Evolutionary conservation across 2,888 invertebrate genomes (phyloP).

Genomic region (Poecilobothrus nobilitatus): DNA sequence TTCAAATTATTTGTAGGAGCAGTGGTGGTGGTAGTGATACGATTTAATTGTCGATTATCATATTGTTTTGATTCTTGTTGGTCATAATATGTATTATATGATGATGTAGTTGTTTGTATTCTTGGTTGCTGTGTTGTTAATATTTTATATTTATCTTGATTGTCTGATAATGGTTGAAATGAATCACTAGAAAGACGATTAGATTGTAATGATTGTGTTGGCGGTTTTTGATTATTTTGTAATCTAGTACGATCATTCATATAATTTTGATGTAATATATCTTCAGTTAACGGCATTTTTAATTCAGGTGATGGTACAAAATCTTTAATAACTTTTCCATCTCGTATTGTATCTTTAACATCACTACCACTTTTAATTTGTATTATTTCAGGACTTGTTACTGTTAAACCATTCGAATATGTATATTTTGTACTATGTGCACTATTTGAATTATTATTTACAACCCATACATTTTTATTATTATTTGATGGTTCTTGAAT

Average conservation of each 20-base stretch:
- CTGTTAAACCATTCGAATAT: background rate
- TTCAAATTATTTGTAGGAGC: no score
- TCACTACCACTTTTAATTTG: background rate
- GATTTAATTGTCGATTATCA: no score
- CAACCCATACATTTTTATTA: background rate
- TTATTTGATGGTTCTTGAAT: background rate
- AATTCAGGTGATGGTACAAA: constrained; percentile 12
- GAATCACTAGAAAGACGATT: background rate
- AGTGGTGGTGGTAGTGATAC: no score
- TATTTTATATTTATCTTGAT: background rate
- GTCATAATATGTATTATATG: no score
- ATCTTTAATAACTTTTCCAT: background rate
- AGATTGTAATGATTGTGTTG: background rate
- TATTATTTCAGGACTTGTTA: background rate
- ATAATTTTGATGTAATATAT: constrained; percentile 1
- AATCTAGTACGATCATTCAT: background rate
- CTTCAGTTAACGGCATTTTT: background rate
- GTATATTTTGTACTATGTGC: background rate
- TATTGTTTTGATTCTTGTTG: no score
- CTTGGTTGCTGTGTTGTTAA: background rate
- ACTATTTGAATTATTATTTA: background rate
- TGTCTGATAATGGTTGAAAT: background rate
- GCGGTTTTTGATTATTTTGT: background rate
- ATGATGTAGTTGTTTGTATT: background rate
- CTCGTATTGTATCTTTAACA: background rate